Base-by-base conservation (phyloP, 2,113 vertebrate species). In the Lathamus discolor region DNA sequence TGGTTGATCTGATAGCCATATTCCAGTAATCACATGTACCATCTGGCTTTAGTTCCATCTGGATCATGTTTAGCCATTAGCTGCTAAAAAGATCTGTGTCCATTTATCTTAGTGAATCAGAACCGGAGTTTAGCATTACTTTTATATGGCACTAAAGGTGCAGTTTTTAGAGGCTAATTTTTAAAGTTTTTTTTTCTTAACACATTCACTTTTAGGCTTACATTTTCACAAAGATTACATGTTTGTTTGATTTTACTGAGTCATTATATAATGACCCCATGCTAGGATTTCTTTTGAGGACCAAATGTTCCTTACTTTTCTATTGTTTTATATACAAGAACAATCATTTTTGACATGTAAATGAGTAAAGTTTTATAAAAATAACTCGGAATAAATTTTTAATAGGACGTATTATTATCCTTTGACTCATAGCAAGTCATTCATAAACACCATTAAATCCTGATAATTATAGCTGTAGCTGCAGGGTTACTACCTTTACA, bases 371-470 rank as follows among this genome's bases (percentile, higher is more conserved):
- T 96, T 97, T 96, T 96, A 90, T 87, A 97, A 97, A 97, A 95
- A 96, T 96, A 96, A 87, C 89, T 92, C 94, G 72, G 93, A 96
- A 97, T 97, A 97, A 96, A 97, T 96, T 95, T 96, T 97, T 97
- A 97, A 97, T 97, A 97, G 94, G 96, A 97, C 6, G 1, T 96
- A 96, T 96, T 96, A 96, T 96, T 97, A 97, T 97, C 92, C 86
- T 95, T 96, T 97, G 96, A 96, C 92, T 97, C 97, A 95, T 94
- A 96, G 90, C 87, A 97, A 97, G 90, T 96, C 96, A 96, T 96
- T 97, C 95, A 96, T 97, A 97, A 97, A 97, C 94, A 95, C 92
- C 92, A 97, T 95, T 97, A 97, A 96, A 97, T 94, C 92, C 95
- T 96, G 87, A 96, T 97, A 97, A 97, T 96, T 97, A 94, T 97